phyloP scores from a whole-genome alignment of 2,797 vertebrate species.

The Gadopsis marmoratus region DNA sequence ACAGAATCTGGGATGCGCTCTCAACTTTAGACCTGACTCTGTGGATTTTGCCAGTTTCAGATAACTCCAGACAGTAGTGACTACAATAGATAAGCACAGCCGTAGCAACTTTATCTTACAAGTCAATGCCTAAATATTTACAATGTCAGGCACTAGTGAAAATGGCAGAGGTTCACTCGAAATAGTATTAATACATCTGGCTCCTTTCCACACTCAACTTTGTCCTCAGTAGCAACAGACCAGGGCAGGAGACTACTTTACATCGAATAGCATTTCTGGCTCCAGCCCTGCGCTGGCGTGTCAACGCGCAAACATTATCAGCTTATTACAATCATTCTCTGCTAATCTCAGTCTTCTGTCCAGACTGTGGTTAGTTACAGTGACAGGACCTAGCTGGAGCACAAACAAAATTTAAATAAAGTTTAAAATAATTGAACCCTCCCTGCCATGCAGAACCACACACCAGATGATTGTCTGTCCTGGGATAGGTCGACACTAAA shows the following conservation, averaged over 20 bases:
- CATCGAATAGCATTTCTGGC: slow-evolving; percentile 36
- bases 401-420: slow-evolving; percentile 31
- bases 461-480: slow-evolving; percentile 46
- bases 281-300: slow-evolving; percentile 44
- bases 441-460: slow-evolving; percentile 43
- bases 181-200: slow-evolving; percentile 18
- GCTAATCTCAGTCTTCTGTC: slow-evolving; percentile 41
- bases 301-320: slow-evolving; percentile 64
- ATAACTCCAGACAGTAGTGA: slow-evolving; percentile 42
- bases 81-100: slow-evolving; percentile 71
- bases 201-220: slow-evolving; percentile 26
- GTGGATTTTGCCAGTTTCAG: slow-evolving; percentile 49
- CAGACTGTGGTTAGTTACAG: slow-evolving; percentile 27
- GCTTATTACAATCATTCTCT: slow-evolving; percentile 74
- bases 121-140: slow-evolving; percentile 41
- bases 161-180: slow-evolving; percentile 36
- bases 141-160: slow-evolving; percentile 25
- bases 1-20: slow-evolving; percentile 18
- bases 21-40: slow-evolving; percentile 22
- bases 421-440: slow-evolving; percentile 13
- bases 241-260: slow-evolving; percentile 42
- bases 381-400: slow-evolving; percentile 57
- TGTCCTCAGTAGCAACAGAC: slow-evolving; percentile 60
- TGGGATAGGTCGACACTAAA: slow-evolving; percentile 55
- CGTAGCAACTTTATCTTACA: slow-evolving; percentile 58